Evolutionary conservation across 2,888 invertebrate genomes (phyloP).

Genomic region (Tubulanus polymorphus): DNA sequence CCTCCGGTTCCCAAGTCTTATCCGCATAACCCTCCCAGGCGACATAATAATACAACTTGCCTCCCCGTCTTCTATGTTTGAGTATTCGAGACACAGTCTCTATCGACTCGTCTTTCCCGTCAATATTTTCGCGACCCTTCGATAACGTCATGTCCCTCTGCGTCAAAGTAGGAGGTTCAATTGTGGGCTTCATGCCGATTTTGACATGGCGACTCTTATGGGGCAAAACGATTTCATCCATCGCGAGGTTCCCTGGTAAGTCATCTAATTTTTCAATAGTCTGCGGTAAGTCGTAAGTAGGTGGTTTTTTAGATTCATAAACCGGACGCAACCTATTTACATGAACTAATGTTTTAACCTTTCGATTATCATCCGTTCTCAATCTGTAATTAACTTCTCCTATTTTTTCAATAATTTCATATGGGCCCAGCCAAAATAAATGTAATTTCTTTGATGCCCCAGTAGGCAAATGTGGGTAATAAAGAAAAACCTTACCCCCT

Average conservation of each 20-base stretch:
- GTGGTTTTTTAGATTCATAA: no score
- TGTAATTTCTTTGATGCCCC: background rate
- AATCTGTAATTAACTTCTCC: background rate
- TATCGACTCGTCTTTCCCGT: background rate
- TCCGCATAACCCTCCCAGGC: background rate
- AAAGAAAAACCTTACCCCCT: background rate
- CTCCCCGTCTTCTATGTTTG: background rate
- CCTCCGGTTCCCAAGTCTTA: background rate
- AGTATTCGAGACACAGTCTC: background rate
- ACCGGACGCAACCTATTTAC: no score
- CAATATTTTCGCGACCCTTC: no score
- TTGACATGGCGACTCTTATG: no score
- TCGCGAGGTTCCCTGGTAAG: no score
- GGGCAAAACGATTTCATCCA: no score
- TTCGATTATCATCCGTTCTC: background rate
- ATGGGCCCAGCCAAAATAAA: background rate
- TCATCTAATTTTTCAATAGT: no score
- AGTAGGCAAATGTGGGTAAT: background rate
- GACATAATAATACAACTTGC: background rate
- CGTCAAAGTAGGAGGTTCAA: no score
- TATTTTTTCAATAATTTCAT: background rate
- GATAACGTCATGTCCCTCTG: no score
- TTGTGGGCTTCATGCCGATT: no score
- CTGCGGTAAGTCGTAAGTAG: no score
- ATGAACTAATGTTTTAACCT: background rate